Evolutionary conservation across 37 sponge, comb jelly and placozoan genomes (phyloP), one percentile per base, ranked within the genome.

Genomic region (Beroe forskalii): DNA sequence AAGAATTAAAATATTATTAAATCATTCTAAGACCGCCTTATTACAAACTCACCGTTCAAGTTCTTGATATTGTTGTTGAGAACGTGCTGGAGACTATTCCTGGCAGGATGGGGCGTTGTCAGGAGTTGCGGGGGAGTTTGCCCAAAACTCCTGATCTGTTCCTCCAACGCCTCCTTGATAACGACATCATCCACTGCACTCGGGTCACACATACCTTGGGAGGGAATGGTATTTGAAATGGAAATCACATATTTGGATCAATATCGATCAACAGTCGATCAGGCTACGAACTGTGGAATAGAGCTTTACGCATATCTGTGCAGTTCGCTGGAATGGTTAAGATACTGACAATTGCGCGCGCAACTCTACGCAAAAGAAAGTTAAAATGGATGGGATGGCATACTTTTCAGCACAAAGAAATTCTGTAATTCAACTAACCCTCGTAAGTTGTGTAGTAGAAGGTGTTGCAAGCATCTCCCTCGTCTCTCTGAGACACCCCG

Each of bases 71-170:
- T 80, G 27, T 20, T n/a, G 40, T 80, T 80, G 28, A 80, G 44
- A 22, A 80, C 55, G 55, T 80, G 86, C 48, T 80, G 86, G 2
- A 91, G 12, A 32, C 67, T 91, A 25, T 92, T 92, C 61, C 94
- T 90, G 0, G 92, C 60, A n/a, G 95, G 95, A 64, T 96, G 96
- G 38, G 96, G 95, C 44, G 93, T 93, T 19, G 62, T 92, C 32
- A 95, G 72, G 0, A 96, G 92, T 91, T 96, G 96, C 0, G 90
- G 62, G 22, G 96, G 96, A 0, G 96, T 96, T 90, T 96, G 96
- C 0, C 96, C 96, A 91, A 96, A 96, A 35, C 92, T 86, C 0
- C 90, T 91, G 60, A 96, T 93, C 91, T 96, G 96, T 31, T 95
- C 91, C 67, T 94, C 95, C 60, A 96, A 40, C 19, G 94, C 95